phyloP scores from a whole-genome alignment of 2,888 invertebrate genomes.

The Pantelozetes paolii region DNA sequence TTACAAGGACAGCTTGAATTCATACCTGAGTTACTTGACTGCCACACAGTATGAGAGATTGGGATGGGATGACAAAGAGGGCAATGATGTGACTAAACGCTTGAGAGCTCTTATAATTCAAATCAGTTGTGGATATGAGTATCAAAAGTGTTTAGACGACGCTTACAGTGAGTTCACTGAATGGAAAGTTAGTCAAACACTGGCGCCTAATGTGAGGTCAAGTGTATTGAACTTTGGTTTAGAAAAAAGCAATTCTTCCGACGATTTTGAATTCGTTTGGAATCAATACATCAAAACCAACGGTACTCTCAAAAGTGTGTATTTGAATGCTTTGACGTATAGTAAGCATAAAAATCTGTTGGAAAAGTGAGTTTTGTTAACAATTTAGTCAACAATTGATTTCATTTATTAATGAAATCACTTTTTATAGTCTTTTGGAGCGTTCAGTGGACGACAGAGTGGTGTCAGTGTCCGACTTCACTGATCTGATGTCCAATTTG shows the following conservation, averaged over 20 bases:
- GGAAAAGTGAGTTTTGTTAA: constrained; percentile 22
- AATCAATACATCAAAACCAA: constrained; percentile 6
- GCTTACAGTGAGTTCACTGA: neutral
- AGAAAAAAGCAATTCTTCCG: neutral
- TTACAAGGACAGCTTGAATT: neutral
- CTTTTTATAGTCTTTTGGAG: constrained; percentile 62
- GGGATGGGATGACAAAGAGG: constrained; percentile 23
- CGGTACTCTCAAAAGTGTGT: neutral
- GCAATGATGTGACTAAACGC: neutral
- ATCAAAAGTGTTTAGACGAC: neutral
- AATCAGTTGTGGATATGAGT: neutral
- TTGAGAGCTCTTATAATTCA: constrained; percentile 8
- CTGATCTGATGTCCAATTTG: constrained; percentile 65
- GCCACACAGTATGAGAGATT: constrained; percentile 14
- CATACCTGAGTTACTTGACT: neutral
- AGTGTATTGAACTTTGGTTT: constrained; percentile 28
- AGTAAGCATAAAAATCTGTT: constrained; percentile 2
- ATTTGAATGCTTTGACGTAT: constrained; percentile 32
- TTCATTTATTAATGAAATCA: neutral
- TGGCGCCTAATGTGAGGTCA: constrained; percentile 30
- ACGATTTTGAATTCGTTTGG: constrained; percentile 40
- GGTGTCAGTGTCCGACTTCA: constrained; percentile 78
- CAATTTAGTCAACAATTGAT: constrained; percentile 45
- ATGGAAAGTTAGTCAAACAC: neutral
- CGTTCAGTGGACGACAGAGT: constrained; percentile 68